phyloP scores from a whole-genome alignment of 1,140 invertebrate species.

The Schmidtea mediterranea region DNA sequence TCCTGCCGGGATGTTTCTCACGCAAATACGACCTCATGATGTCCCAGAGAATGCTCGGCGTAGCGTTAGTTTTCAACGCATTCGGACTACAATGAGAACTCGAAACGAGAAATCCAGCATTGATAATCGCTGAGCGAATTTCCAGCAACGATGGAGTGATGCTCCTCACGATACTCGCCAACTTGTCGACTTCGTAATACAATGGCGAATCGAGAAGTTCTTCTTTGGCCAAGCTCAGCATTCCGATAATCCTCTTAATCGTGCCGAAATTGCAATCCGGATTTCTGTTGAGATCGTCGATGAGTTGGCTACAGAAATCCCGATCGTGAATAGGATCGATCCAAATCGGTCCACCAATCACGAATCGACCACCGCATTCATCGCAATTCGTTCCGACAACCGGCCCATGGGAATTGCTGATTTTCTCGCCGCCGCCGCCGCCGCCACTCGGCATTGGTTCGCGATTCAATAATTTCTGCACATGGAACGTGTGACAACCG shows the following conservation, averaged over 20 bases:
- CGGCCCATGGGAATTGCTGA: conserved; percentile 27
- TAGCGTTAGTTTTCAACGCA: conserved; percentile 77
- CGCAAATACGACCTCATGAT: neutral
- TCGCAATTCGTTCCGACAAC: conserved; percentile 38
- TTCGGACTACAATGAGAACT: conserved; percentile 58
- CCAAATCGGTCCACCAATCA: conserved; percentile 80
- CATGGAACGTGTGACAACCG: conserved; percentile 40
- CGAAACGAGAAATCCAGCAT: conserved; percentile 70
- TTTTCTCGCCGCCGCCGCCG: neutral
- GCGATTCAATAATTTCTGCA: neutral
- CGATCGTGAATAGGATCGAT: conserved; percentile 48
- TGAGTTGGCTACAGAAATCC: conserved; percentile 40
- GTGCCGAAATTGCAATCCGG: conserved; percentile 29
- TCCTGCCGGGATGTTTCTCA: too few relatives aligned
- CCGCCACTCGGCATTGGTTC: neutral
- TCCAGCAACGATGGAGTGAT: neutral
- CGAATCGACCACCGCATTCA: conserved; percentile 44
- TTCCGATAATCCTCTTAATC: conserved; percentile 39
- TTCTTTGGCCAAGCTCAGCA: conserved; percentile 31
- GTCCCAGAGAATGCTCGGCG: conserved; percentile 54
- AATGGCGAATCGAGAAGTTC: conserved; percentile 56
- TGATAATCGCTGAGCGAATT: conserved; percentile 58
- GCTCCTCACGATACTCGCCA: conserved; percentile 32
- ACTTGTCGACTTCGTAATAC: conserved; percentile 46
- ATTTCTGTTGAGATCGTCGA: conserved; percentile 12